Evolutionary conservation across 64 coral and sea anemone species (phyloP), one percentile per base, ranked within the genome.

Genomic region (Montipora cactus): DNA sequence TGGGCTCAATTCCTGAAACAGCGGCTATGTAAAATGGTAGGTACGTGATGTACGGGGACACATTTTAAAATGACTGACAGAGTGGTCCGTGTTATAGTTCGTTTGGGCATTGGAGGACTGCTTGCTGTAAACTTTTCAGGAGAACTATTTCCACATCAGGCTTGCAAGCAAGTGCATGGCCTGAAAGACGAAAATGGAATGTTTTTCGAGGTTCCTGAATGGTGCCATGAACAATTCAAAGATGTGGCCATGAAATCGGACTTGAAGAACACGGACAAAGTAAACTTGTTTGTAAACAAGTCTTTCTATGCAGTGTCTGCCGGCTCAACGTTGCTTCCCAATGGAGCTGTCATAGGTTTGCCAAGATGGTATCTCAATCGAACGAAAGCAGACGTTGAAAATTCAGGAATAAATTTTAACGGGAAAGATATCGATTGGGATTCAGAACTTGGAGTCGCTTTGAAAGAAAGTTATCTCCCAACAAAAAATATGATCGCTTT

Each of bases 321-420:
- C 20, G 98, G 98, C 85, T 93, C 98, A 81, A 88, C 89, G 22
- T 59, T 68, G 80, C 79, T 99, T 45, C 98, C 98, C 3, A 81
- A 64, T 12, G 95, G 98, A 19, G 98, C 95, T 9, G 95, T 94
- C 5, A 93, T 99, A 7, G 98, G 98, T 8, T 51, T 99, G n/a
- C 95, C 98, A 55, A 96, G 94, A 18, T 92, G 77, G 22, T 91
- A 95, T 55, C 77, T 99, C 9, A 95, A 92, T 90, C 89, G 93
- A 78, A 89, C 86, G 49, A 37, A 86, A 67, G 74, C 92, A 67
- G 98, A 99, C 5, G 68, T 99, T 57, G 44, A 76, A 3, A 92
- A 90, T 8, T 94, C 95, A 7, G 95, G 98, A 9, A 79, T 99
- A 49, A 89, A 90, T 48, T 99, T 99, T 74, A 61, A 74, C 13